Conservation (phyloP, 2,888 invertebrate species). For the Athrips mouffetella region DNA sequence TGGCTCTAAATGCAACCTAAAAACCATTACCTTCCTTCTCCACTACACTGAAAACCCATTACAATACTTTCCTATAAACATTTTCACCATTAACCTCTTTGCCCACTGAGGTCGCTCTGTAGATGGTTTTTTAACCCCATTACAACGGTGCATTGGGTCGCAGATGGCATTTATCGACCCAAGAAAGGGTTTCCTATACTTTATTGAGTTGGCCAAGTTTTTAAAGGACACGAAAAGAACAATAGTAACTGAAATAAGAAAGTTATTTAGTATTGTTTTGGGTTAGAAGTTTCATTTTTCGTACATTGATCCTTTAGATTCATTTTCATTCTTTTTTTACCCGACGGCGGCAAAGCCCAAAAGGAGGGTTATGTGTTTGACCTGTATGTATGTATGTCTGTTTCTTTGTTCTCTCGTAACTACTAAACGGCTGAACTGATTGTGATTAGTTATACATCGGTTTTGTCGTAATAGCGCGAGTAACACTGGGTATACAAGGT, state of each 20-base stretch:
- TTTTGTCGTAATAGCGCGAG: no score
- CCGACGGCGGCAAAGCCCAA: background rate
- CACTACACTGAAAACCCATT: background rate
- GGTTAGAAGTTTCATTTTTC: background rate
- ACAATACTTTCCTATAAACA: background rate
- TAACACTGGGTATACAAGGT: no score
- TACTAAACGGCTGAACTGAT: no score
- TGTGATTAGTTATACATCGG: no score
- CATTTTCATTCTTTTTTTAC: no score
- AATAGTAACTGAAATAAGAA: background rate
- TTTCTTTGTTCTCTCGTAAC: no score
- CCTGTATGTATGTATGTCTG: no score
- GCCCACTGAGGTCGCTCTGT: no score
- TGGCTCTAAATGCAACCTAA: no score
- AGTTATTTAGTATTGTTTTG: background rate
- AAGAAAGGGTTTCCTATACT: background rate
- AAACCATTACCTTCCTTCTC: no score
- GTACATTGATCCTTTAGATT: no score
- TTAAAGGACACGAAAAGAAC: background rate
- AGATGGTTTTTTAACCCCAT: constrained; percentile 17
- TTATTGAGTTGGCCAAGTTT: background rate
- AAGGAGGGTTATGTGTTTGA: no score
- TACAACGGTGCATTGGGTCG: constrained; percentile 11
- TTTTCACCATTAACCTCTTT: background rate
- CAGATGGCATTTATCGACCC: constrained; percentile 18